Percentiles rank a stretch among this genome's conserved stretches.
Conservation (phyloP, 2,888 invertebrate genomes). For the Ferdinandea cuprea region DNA sequence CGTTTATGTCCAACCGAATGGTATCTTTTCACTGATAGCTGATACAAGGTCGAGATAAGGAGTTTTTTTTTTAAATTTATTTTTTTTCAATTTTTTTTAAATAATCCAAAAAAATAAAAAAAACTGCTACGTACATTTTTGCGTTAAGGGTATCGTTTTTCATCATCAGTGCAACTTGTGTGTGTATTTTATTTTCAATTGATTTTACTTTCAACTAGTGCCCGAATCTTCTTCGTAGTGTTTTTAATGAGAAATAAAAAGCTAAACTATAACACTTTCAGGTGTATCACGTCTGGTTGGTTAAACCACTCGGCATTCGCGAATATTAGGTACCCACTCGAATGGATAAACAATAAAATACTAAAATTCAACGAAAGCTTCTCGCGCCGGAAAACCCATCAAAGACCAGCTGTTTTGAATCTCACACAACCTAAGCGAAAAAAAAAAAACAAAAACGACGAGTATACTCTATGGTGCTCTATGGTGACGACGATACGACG, state of each 20-base stretch:
- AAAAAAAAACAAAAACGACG: neutral
- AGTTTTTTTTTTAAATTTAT: neutral
- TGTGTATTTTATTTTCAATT: neutral
- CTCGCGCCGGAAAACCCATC: slow-evolving; percentile 67
- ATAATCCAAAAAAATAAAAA: neutral
- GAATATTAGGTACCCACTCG: slow-evolving; percentile 71
- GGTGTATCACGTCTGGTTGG: slow-evolving; percentile 42
- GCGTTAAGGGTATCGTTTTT: slow-evolving; percentile 66
- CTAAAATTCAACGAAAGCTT: slow-evolving; percentile 71
- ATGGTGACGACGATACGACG: no score
- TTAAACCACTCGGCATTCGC: slow-evolving; percentile 56
- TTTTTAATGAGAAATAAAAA: neutral
- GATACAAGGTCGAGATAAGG: slow-evolving; percentile 20
- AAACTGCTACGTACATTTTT: slow-evolving; percentile 59
- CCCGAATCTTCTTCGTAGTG: neutral
- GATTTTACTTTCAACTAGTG: slow-evolving; percentile 1
- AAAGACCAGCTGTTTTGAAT: slow-evolving; percentile 65
- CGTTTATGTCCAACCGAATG: neutral
- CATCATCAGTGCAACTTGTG: slow-evolving; percentile 43
- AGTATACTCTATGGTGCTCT: slow-evolving; percentile 38
- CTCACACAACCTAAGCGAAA: slow-evolving; percentile 41
- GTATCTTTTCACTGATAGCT: slow-evolving; percentile 7
- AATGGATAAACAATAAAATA: slow-evolving; percentile 73
- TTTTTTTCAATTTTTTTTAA: no score
- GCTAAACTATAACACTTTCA: slow-evolving; percentile 33